Conservation (phyloP, 2,113 vertebrate genomes). For the Alouatta palliata region DNA sequence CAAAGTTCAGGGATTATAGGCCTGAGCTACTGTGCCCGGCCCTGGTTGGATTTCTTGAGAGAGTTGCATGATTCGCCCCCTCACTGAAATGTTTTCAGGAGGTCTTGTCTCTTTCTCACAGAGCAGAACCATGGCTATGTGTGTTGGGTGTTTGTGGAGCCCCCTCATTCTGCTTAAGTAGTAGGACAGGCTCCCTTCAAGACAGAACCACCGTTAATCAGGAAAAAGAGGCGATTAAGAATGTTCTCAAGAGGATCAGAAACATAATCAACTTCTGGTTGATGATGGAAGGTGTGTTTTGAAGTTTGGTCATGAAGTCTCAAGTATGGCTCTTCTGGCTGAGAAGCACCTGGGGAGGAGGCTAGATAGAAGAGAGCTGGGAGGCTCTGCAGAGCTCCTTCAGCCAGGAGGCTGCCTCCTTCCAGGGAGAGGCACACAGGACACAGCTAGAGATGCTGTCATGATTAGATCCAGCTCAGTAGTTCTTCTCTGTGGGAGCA, state of each 20-base stretch:
- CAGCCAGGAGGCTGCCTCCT: neutral
- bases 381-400: neutral
- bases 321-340: neutral
- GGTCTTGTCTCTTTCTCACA: too few species aligned
- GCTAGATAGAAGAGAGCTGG: neutral
- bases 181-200: neutral
- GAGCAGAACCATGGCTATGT: too few species aligned
- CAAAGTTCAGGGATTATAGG: too few species aligned
- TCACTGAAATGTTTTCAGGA: too few species aligned
- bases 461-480: too few species aligned
- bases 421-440: neutral
- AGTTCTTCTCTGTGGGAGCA: neutral
- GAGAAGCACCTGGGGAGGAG: neutral
- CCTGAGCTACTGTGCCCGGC: too few species aligned
- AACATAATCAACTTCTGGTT: neutral
- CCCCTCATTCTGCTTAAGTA: neutral
- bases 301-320: neutral
- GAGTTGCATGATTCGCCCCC: neutral
- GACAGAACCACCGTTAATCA: neutral
- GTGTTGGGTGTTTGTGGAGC: too few species aligned
- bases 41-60: neutral
- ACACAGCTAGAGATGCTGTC: rapidly evolving
- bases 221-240: neutral
- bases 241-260: neutral
- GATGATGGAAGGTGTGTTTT: neutral